Evolutionary conservation across 1,140 invertebrate species (phyloP), one percentile per base, ranked within the genome.

Genomic region (Chelonus insularis): DNA sequence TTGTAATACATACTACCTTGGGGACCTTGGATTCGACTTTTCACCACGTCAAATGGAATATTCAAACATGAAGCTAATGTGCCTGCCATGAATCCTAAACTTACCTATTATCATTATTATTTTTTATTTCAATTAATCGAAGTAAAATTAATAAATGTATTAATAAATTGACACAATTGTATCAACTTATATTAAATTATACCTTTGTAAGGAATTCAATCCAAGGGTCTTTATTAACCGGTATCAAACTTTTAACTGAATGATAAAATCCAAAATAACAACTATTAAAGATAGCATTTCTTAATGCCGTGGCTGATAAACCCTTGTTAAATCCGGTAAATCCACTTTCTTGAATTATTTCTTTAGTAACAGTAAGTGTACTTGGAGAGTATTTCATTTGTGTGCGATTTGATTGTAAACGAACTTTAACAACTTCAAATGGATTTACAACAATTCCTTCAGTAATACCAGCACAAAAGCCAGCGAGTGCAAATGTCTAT

Each of bases 31-130:
- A 97, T 97, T 59, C 95, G 83, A 72, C 93, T 95, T 80, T 97
- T 97, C 6, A 93, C 95, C 4, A 97, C 95, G 78, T 97, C 95
- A 81, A 96, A 97, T 21, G 95, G 95, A 83, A 97, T 97, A 76
- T 97, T 97, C 18, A 93, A 81, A 71, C 88, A 88, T 1, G 93
- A 96, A 16, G 89, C 92, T 12, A 96, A 71, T 0, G 89, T 90
- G 7, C 94, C 94, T 16, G 93, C 91, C 16, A 84, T 81, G 71
- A 97, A 94, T 45, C 94, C 94, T 60, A 96, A 89, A 4, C 83
- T 75, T 1, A 95, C 89, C 89, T 93, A 75, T 57, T 78, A 81
- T 51, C 43, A 9, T 50, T n/a, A 57, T 25, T 55, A 1, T 37
- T 39, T 16, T 52, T 29, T 1, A 52, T 32, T 1, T 11, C n/a